These are phyloP conservation scores for Fregata magnificens DNA, from an alignment of 2,113 vertebrate genomes.

Conservation along the genomic window DNA sequence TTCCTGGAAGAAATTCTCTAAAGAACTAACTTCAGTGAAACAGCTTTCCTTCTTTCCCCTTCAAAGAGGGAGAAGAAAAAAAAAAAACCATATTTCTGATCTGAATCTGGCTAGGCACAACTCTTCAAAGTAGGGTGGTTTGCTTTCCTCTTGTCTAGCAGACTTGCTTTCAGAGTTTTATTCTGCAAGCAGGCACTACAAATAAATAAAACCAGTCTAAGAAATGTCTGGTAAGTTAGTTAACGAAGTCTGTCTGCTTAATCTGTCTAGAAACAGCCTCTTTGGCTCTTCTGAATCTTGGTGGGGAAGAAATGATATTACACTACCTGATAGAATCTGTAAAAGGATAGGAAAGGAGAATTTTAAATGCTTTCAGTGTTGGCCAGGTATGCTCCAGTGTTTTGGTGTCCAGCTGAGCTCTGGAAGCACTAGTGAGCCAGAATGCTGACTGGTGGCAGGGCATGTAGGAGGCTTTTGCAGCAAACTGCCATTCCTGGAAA, in stretches of 20 bases:
- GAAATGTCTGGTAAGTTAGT: neutral
- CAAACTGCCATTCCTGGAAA: neutral
- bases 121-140: neutral
- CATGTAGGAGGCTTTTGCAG: neutral
- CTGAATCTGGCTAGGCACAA: neutral
- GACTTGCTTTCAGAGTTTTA: neutral
- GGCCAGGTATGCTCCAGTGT: neutral
- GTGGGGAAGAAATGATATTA: neutral
- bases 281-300: neutral
- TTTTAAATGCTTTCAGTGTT: neutral
- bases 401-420: neutral
- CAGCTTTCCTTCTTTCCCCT: neutral
- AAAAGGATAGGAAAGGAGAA: neutral
- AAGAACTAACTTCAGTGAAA: neutral
- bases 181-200: neutral
- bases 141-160: neutral
- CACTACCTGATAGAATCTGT: neutral
- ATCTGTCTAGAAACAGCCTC: neutral
- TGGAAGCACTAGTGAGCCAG: neutral
- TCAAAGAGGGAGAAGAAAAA: accelerated
- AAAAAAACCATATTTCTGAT: neutral
- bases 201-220: neutral
- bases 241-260: neutral
- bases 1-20: neutral
- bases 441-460: neutral